Base-by-base conservation (phyloP, 2,888 invertebrate genomes). In the Cheiracanthium punctorium region DNA sequence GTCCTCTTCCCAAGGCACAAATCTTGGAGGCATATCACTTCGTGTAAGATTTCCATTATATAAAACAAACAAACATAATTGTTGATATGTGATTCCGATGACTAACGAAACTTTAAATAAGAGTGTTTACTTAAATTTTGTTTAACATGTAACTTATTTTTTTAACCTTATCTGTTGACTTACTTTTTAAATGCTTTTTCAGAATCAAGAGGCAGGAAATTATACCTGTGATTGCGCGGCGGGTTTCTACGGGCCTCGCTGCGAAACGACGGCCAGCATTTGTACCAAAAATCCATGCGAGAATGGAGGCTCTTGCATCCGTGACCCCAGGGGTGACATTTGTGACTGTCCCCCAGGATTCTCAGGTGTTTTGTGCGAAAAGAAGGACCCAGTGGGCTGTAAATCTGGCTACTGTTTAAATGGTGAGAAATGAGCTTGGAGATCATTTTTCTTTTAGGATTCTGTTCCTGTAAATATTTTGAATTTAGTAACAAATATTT, bases 291-390 rank as follows among this genome's bases (percentile, higher is more conserved):
- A 91, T 80, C 91, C 91, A 7, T 92, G 92, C 88, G 88, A 90
- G 70, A 92, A 92, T 89, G 91, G 92, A 8, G 90, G 90, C 7
- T 90, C 90, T 17, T 93, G 93, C 89, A 90, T 91, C 70, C 90
- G 90, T 41, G 91, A 92, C 88, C 90, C 90, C 30, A 52, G 65
- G 29, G 81, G 85, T 28, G 88, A 88, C 91, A 94, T 94, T 75
- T 98, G 98, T 92, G 94, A 95, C 69, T 98, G 98, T 91, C 95
- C 95, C 0, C 93, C 94, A 14, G 97, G 96, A 65, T 97, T 95
- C 94, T 94, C 94, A 48, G 98, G 98, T 7, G 94, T 95, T 58
- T 94, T 95, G 90, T 98, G 98, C 92, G 96, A 97, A 67, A 67
- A 87, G 58, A 58, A 52, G 17, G 80, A 80, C 28, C 33, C 41